Evolutionary conservation across 2,888 invertebrate genomes (phyloP).

Genomic region (Neocrepidodera transversa): DNA sequence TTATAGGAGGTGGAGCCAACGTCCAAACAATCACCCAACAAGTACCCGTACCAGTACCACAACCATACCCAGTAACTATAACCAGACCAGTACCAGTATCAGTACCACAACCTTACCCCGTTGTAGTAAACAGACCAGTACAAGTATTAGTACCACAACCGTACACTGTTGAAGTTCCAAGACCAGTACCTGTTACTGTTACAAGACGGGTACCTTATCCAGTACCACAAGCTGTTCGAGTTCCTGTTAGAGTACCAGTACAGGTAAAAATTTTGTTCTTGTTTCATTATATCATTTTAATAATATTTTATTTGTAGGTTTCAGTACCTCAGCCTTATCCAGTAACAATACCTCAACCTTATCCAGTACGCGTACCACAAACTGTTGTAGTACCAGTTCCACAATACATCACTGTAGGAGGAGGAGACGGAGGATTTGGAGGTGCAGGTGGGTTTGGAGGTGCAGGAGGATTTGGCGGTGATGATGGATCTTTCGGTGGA

Average conservation of each 20-base stretch:
- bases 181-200: conserved; percentile 56
- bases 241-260: conserved; percentile 41
- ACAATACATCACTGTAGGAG: conserved; percentile 41
- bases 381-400: conserved; percentile 45
- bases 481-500: conserved; percentile 27
- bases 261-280: too few relatives aligned
- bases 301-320: conserved; percentile 30
- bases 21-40: conserved; percentile 54
- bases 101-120: conserved; percentile 64
- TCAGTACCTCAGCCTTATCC: conserved; percentile 49
- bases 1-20: conserved; percentile 55
- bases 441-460: conserved; percentile 28
- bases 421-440: conserved; percentile 34
- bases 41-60: conserved; percentile 57
- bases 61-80: conserved; percentile 58
- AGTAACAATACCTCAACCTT: conserved; percentile 46
- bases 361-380: conserved; percentile 50
- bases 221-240: conserved; percentile 42
- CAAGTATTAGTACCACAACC: conserved; percentile 59
- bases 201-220: conserved; percentile 53
- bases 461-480: conserved; percentile 27
- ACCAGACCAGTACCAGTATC: conserved; percentile 64
- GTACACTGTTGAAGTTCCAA: conserved; percentile 55
- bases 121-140: conserved; percentile 62
- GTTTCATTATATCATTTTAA: too few relatives aligned